Evolutionary conservation across 2,113 vertebrate genomes (phyloP).

Genomic region (Miniopterus natalensis): DNA sequence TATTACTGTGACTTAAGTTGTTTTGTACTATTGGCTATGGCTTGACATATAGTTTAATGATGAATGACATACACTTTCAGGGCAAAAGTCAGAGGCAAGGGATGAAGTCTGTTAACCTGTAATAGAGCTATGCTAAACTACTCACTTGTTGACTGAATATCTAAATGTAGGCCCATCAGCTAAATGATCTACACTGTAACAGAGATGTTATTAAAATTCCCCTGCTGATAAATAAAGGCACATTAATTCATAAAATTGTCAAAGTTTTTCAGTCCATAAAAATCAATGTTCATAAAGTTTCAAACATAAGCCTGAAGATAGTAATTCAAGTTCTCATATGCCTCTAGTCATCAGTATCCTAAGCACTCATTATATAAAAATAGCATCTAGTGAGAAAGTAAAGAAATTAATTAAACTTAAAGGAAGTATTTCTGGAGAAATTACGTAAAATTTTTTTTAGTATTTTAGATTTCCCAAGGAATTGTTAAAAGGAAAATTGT

Average conservation of each 20-base stretch:
- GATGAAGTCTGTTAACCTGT: neutral
- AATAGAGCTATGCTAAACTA: neutral
- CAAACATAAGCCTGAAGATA: neutral
- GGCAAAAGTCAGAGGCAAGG: neutral
- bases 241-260: neutral
- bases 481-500: neutral
- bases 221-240: neutral
- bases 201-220: neutral
- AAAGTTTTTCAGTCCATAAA: neutral
- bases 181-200: neutral
- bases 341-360: neutral
- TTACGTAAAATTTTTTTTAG: neutral
- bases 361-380: conserved; percentile 11
- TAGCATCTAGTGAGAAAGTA: neutral
- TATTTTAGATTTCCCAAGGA: neutral
- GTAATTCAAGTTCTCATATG: neutral
- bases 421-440: conserved; percentile 13
- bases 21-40: neutral
- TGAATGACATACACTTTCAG: neutral
- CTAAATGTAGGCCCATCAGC: neutral
- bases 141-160: neutral
- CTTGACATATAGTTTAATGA: neutral
- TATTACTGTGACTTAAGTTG: neutral
- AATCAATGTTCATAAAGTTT: conserved; percentile 35
- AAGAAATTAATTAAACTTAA: conserved; percentile 22